These are phyloP conservation scores for Drosophila pseudoobscura DNA, from an alignment of 1,140 invertebrate species.

Conservation along the genomic window DNA sequence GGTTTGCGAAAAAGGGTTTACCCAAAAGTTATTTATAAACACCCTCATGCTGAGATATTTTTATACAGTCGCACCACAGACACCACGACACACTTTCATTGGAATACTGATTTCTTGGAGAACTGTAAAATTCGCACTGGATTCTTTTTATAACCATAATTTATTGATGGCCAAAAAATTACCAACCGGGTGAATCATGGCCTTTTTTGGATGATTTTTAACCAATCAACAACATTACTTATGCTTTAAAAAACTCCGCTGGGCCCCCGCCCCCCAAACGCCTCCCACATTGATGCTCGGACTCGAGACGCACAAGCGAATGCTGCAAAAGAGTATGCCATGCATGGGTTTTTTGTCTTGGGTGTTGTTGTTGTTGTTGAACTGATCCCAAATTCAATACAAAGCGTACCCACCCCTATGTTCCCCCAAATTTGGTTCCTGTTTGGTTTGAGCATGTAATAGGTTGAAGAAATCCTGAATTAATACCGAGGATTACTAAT, in stretches of 20 bases:
- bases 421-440: neutral
- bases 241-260: neutral
- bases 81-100: neutral
- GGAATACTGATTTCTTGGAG: conserved; percentile 39
- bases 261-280: too few species aligned
- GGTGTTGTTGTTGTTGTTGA: too few species aligned
- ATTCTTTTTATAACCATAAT: conserved; percentile 29
- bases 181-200: conserved; percentile 30
- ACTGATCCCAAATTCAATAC: too few species aligned
- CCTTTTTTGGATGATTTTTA: conserved; percentile 10
- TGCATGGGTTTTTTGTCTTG: too few species aligned
- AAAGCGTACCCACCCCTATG: too few species aligned
- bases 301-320: too few species aligned
- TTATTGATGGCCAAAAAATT: conserved; percentile 14
- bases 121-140: conserved; percentile 18
- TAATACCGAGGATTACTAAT: too few species aligned
- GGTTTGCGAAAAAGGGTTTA: conserved; percentile 9
- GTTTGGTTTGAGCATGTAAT: conserved; percentile 23
- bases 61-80: neutral
- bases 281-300: too few species aligned
- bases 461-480: neutral
- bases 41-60: conserved; percentile 11
- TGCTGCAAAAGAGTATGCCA: too few species aligned
- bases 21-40: conserved; percentile 8
- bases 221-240: conserved; percentile 3